These are phyloP conservation scores for Malurus alboscapulatus DNA, from an alignment of 2,113 vertebrate species.

Conservation along the genomic window DNA sequence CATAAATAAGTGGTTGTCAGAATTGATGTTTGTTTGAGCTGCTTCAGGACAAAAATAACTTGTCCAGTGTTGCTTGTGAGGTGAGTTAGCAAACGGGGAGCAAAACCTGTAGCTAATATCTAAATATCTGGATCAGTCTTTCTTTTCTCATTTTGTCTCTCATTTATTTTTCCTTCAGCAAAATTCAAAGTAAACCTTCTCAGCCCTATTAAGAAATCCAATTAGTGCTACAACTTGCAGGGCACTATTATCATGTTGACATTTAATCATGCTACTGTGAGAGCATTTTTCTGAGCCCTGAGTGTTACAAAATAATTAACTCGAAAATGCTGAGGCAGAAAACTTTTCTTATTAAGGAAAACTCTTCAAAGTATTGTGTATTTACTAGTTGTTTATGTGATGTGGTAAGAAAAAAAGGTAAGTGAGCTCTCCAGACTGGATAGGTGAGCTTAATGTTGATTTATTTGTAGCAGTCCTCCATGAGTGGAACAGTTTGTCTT, in stretches of 20 bases:
- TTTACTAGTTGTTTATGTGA: not conserved
- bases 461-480: not conserved
- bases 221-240: not conserved
- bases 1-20: not conserved
- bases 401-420: not conserved
- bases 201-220: slow-evolving; percentile 13
- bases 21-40: not conserved
- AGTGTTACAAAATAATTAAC: not conserved
- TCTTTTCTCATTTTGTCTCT: not conserved
- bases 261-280: not conserved
- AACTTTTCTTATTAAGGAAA: not conserved
- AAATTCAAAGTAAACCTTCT: not conserved
- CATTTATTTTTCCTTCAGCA: not conserved
- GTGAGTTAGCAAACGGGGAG: not conserved
- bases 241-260: not conserved
- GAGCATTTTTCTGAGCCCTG: not conserved
- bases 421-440: not conserved
- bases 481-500: not conserved
- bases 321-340: not conserved
- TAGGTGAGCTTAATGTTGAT: not conserved
- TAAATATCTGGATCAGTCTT: not conserved
- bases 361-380: not conserved
- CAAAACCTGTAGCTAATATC: not conserved
- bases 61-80: not conserved
- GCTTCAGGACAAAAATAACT: not conserved